Evolutionary conservation across 1,140 invertebrate species (phyloP), one percentile per base, ranked within the genome.

Genomic region (Drosophila biarmipes): DNA sequence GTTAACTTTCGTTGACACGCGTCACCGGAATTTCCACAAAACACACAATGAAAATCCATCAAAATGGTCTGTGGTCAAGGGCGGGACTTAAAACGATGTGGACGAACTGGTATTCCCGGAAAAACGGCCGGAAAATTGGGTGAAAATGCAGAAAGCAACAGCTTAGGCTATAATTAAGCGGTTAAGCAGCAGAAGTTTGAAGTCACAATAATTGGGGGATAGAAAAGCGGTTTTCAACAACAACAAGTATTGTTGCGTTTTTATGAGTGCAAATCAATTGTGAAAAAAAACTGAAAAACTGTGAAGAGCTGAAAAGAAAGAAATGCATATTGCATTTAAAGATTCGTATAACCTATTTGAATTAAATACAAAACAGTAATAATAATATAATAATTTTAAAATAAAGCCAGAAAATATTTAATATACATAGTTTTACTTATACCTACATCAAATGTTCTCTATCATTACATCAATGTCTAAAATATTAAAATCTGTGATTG

Each of bases 1-100:
- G 78, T 82, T 75, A 78, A 68, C 62, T 74, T 51, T 53, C 51
- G 48, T 46, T 72, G 66, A 46, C 82, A 86, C 84, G 84, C 82
- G 71, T 53, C 64, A 56, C 15, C 17, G 38, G 19, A 67, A 51
- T 52, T 63, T 53, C 40, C 53, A 63, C 43, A 56, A 61, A 68
- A 80, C 35, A 72, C 67, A 52, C 55, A 58, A 37, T 40, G 43
- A 62, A 66, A 67, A 51, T 72, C 42, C 49, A 51, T 58, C 34
- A 64, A 63, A 51, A 43, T 71, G 37, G 43, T 29, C 52, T 78
- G 75, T 79, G 80, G 75, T 84, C 80, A 84, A 75, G 46, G 61
- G 46, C 55, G 40, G 51, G n/a, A 40, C 54, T 34, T 40, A 51
- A 67, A 64, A 43, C 59, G 58, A 53, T 79, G 76, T 63, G 15